A percentile compares a stretch with the other conserved stretches of the same genome.
These are phyloP conservation scores for Physocephala rufipes DNA, from an alignment of 2,888 invertebrate species.

Conservation along the genomic window DNA sequence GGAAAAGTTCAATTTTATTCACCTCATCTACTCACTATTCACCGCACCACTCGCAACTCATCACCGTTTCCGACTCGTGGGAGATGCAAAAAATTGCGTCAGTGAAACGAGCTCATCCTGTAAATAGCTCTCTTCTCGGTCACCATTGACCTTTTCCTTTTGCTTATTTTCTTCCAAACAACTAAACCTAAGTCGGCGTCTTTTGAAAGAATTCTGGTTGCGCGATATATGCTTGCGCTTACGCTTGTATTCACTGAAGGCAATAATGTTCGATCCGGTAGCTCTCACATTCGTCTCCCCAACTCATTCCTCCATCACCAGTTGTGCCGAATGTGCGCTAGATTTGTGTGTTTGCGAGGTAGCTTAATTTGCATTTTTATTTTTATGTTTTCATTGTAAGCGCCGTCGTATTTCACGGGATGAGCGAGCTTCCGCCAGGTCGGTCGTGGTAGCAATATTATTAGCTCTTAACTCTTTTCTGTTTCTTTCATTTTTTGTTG, in stretches of 20 bases:
- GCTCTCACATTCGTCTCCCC: constrained; percentile 20
- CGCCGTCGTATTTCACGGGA: constrained; percentile 53
- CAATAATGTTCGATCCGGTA: constrained; percentile 20
- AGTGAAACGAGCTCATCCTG: too few species aligned
- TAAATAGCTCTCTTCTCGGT: too few species aligned
- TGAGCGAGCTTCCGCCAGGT: constrained; percentile 44
- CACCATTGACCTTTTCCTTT: background rate
- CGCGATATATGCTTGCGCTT: too few species aligned
- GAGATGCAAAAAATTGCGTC: too few species aligned
- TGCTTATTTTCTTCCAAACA: background rate
- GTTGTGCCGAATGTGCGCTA: constrained; percentile 58
- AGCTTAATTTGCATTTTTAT: constrained; percentile 63
- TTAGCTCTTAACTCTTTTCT: too few species aligned
- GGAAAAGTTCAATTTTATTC: too few species aligned
- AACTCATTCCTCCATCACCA: constrained; percentile 45
- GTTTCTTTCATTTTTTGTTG: too few species aligned
- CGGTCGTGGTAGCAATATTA: constrained; percentile 29
- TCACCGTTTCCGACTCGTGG: too few species aligned
- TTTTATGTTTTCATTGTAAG: constrained; percentile 64
- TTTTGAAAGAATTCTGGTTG: too few species aligned
- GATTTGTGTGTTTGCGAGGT: constrained; percentile 52
- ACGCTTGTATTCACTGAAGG: background rate
- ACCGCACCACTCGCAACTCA: too few species aligned
- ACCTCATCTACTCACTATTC: too few species aligned
- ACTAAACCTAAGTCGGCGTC: constrained; percentile 7